Percentiles rank a stretch among this genome's conserved stretches.
These are phyloP conservation scores for Oligia latruncula DNA, from an alignment of 2,888 invertebrate species.

Conservation along the genomic window DNA sequence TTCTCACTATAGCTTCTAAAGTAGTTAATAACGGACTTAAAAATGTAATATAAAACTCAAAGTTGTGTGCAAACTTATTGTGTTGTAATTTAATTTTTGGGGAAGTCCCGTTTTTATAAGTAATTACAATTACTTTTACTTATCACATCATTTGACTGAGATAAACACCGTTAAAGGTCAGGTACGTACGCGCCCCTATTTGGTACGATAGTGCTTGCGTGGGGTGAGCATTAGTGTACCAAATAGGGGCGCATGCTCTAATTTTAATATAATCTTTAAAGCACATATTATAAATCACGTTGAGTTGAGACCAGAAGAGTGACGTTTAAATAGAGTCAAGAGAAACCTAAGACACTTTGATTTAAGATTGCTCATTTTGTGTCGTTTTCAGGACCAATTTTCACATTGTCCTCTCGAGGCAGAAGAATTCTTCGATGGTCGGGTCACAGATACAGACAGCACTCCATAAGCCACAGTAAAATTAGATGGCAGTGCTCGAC, in stretches of 20 bases:
- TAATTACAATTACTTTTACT: background rate
- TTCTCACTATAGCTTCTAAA: background rate
- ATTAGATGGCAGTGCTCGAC: constrained; percentile 72
- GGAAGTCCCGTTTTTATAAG: background rate
- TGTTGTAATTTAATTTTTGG: background rate
- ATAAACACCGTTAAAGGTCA: background rate
- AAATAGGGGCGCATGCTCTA: background rate
- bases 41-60: background rate
- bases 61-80: background rate
- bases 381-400: constrained; percentile 28
- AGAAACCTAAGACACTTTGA: background rate
- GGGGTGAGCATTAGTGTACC: background rate
- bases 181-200: background rate
- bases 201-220: background rate
- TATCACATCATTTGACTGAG: background rate
- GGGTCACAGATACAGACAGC: constrained; percentile 72
- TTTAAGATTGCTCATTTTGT: background rate
- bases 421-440: constrained; percentile 16
- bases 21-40: background rate
- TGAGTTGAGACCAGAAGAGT: background rate
- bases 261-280: background rate
- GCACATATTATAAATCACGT: background rate
- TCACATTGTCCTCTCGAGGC: constrained; percentile 31
- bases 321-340: background rate
- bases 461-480: constrained; percentile 62